Conservation (phyloP, 2,113 vertebrate genomes). For the Cyanoderma ruficeps region DNA sequence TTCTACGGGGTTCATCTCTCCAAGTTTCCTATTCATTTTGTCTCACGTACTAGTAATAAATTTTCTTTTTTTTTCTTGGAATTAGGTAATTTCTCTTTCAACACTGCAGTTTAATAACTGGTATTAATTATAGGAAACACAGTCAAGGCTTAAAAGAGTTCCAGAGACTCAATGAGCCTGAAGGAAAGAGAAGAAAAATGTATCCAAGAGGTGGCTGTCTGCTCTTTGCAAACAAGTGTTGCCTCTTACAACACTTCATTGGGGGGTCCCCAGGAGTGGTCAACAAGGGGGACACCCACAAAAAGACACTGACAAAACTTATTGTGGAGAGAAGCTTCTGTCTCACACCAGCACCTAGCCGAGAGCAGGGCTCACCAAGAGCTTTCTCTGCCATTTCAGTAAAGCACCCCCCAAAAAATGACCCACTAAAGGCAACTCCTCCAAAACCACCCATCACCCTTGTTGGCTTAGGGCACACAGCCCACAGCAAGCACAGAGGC, state of each 20-base stretch:
- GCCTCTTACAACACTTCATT: fast-evolving
- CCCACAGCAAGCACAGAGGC: not conserved
- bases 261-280: not conserved
- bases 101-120: constrained; percentile 70
- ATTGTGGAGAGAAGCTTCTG: not conserved
- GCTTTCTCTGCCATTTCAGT: not conserved
- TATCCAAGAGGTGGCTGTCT: not conserved
- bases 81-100: constrained; percentile 78
- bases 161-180: constrained; percentile 16
- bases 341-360: not conserved
- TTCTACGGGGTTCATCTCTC: constrained; percentile 61
- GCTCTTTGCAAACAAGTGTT: not conserved
- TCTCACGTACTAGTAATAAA: constrained; percentile 70
- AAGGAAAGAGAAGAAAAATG: not conserved
- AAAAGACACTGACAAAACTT: not conserved
- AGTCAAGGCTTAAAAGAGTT: constrained; percentile 53
- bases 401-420: not conserved
- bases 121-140: constrained; percentile 75
- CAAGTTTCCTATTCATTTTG: constrained; percentile 72
- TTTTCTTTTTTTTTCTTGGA: constrained; percentile 71
- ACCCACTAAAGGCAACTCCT: not conserved
- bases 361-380: not conserved
- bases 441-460: not conserved
- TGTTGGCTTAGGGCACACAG: not conserved
- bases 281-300: not conserved